Conservation (phyloP, 2,797 vertebrate species). For the Pangasius djambal region DNA sequence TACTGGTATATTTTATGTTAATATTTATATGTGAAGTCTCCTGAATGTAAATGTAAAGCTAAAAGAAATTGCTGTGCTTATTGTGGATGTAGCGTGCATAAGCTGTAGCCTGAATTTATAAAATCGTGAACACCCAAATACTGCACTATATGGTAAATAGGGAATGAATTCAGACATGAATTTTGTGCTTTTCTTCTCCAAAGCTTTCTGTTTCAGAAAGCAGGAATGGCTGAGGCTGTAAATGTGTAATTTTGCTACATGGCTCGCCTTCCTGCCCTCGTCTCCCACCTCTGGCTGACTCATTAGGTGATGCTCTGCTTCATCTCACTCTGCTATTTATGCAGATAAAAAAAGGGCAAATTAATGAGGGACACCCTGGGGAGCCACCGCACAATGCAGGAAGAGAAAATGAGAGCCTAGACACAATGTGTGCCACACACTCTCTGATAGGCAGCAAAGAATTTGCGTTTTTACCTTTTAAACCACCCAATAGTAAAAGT, state of each 20-base stretch:
- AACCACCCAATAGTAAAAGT: conserved; percentile 42
- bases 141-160: background rate
- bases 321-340: conserved; percentile 66
- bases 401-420: conserved; percentile 55
- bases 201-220: conserved; percentile 38
- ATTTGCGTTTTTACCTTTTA: conserved; percentile 46
- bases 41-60: background rate
- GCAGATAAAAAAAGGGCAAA: conserved; percentile 65
- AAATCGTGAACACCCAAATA: background rate
- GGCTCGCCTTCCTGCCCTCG: conserved; percentile 54
- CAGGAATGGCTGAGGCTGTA: conserved; percentile 64
- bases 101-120: background rate
- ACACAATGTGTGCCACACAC: conserved; percentile 48
- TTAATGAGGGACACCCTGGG: conserved; percentile 55
- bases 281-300: conserved; percentile 57
- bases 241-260: conserved; percentile 54
- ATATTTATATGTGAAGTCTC: background rate
- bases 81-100: background rate
- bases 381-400: conserved; percentile 39
- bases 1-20: background rate
- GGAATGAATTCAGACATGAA: background rate
- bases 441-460: conserved; percentile 29
- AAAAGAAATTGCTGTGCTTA: background rate
- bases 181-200: background rate
- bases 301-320: conserved; percentile 56